Conservation (phyloP, 2,113 vertebrate genomes). For the Lutjanus erythropterus region DNA sequence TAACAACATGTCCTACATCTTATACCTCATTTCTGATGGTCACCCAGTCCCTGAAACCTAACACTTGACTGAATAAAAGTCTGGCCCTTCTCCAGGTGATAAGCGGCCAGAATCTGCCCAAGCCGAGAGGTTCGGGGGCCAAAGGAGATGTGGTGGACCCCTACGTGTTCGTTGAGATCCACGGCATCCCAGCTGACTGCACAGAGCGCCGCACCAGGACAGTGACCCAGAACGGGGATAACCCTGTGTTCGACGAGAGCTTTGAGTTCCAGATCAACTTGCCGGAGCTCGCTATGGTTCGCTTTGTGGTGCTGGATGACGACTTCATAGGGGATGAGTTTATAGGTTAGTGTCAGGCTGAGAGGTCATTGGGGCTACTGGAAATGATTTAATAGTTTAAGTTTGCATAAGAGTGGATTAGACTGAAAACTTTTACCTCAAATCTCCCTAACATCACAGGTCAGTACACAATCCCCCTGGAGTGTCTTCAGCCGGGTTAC, state of each 20-base stretch:
- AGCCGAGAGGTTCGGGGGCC: slow-evolving; percentile 93
- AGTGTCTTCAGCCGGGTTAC: slow-evolving; percentile 95
- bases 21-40: too few species aligned
- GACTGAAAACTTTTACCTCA: too few species aligned
- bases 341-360: slow-evolving; percentile 82
- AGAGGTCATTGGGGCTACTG: neutral
- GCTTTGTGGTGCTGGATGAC: slow-evolving; percentile 95
- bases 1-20: too few species aligned
- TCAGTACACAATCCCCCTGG: slow-evolving; percentile 95
- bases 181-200: slow-evolving; percentile 95
- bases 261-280: slow-evolving; percentile 97
- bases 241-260: slow-evolving; percentile 96
- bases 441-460: slow-evolving; percentile 75
- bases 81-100: slow-evolving; percentile 87
- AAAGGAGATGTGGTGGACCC: slow-evolving; percentile 97
- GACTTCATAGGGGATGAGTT: slow-evolving; percentile 97
- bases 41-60: neutral
- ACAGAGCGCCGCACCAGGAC: slow-evolving; percentile 95
- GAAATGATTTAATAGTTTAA: neutral
- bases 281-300: slow-evolving; percentile 95
- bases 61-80: neutral
- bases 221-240: slow-evolving; percentile 92
- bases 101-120: slow-evolving; percentile 95
- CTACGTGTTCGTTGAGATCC: slow-evolving; percentile 95
- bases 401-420: neutral